Evolutionary conservation across 2,888 invertebrate genomes (phyloP).

Genomic region (Arrhopalites spinosus): DNA sequence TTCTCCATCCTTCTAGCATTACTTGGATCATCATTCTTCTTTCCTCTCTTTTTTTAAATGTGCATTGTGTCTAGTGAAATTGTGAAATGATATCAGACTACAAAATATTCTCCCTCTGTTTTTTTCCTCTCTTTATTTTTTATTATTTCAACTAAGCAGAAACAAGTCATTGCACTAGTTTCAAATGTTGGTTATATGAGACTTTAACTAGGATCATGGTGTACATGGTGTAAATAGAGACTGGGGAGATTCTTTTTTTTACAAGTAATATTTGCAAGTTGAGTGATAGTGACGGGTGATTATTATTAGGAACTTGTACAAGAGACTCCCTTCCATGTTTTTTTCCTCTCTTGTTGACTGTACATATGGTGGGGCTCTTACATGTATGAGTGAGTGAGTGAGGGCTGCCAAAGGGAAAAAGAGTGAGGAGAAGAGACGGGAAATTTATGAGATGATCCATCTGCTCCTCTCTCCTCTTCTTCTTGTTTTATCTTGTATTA

Average conservation of each 20-base stretch:
- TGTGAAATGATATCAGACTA: background rate
- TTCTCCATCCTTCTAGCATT: background rate
- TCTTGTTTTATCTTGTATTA: background rate
- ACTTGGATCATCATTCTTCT: background rate
- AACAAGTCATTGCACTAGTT: background rate
- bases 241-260: constrained; percentile 12
- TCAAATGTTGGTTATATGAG: constrained; percentile 9
- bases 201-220: background rate
- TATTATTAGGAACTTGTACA: constrained; percentile 10
- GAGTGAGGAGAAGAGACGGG: background rate
- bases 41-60: too few species aligned
- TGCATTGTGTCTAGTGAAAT: background rate
- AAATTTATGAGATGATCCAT: constrained; percentile 14
- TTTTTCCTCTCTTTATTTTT: too few species aligned
- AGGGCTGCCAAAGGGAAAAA: constrained; percentile 18
- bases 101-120: too few species aligned
- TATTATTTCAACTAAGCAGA: background rate
- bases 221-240: background rate
- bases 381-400: constrained; percentile 9
- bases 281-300: constrained; percentile 19
- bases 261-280: background rate
- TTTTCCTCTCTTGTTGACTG: background rate
- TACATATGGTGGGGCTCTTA: background rate
- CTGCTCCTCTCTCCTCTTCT: too few species aligned
- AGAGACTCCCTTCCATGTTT: constrained; percentile 11